Conservation (phyloP, 2,888 invertebrate species). For the Tenthredo mesomela region DNA sequence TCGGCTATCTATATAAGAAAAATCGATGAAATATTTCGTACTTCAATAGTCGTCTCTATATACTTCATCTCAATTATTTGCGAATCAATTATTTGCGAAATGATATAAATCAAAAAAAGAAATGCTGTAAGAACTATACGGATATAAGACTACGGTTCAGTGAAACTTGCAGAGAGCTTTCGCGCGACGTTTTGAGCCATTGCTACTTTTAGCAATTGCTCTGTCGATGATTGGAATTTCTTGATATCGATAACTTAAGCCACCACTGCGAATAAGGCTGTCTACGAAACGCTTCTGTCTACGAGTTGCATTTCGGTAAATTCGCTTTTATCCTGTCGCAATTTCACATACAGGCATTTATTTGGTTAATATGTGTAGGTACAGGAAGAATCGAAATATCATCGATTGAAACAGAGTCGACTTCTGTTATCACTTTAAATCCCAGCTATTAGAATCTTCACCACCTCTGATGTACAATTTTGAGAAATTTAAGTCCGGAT, state of each 20-base stretch:
- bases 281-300: not conserved
- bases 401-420: not conserved
- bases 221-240: slow-evolving; percentile 32
- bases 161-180: not conserved
- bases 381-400: not conserved
- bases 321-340: not conserved
- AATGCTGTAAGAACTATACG: not conserved
- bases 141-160: not conserved
- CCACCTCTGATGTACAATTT: not conserved
- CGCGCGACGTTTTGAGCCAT: slow-evolving; percentile 13
- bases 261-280: slow-evolving; percentile 13
- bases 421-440: not conserved
- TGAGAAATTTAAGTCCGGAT: not conserved
- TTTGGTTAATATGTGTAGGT: not conserved
- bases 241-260: slow-evolving; percentile 36
- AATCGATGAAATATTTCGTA: not conserved
- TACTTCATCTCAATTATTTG: not conserved
- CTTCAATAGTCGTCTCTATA: not conserved
- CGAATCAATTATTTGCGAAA: not conserved
- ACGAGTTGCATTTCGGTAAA: not conserved
- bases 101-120: not conserved
- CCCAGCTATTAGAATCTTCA: not conserved
- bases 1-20: not conserved
- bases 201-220: slow-evolving; percentile 16
- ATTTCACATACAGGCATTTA: not conserved